Percentiles rank a stretch among this genome's conserved stretches.
Conservation (phyloP, 92 coral and sea anemone species). For the Scolanthus callimorphus region DNA sequence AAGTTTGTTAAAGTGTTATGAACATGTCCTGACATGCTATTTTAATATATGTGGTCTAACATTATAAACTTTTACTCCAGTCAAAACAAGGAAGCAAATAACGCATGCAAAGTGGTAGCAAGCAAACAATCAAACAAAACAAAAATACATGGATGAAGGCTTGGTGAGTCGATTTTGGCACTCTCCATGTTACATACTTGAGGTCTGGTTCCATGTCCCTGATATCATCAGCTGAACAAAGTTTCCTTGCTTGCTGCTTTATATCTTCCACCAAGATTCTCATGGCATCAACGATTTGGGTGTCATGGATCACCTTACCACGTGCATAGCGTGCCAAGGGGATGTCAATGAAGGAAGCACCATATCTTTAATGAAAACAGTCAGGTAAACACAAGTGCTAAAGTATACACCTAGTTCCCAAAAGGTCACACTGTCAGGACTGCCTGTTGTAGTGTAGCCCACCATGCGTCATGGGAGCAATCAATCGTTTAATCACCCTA, state of each 20-base stretch:
- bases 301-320: slow-evolving; percentile 85
- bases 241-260: slow-evolving; percentile 78
- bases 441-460: no score
- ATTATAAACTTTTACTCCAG: background rate
- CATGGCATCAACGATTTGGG: slow-evolving; percentile 94
- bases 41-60: no score
- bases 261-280: slow-evolving; percentile 75
- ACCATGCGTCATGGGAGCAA: no score
- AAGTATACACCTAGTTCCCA: no score
- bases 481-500: no score
- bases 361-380: slow-evolving; percentile 43
- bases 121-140: background rate
- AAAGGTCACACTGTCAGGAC: no score
- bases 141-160: background rate
- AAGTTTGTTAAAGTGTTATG: no score
- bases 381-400: background rate
- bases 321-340: slow-evolving; percentile 90
- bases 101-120: background rate
- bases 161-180: no score
- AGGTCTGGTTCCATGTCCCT: slow-evolving; percentile 91
- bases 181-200: slow-evolving; percentile 76
- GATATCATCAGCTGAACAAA: slow-evolving; percentile 78
- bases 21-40: no score
- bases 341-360: slow-evolving; percentile 84
- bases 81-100: background rate